phyloP scores from a whole-genome alignment of 2,113 vertebrate species.

The Xenopus tropicalis region DNA sequence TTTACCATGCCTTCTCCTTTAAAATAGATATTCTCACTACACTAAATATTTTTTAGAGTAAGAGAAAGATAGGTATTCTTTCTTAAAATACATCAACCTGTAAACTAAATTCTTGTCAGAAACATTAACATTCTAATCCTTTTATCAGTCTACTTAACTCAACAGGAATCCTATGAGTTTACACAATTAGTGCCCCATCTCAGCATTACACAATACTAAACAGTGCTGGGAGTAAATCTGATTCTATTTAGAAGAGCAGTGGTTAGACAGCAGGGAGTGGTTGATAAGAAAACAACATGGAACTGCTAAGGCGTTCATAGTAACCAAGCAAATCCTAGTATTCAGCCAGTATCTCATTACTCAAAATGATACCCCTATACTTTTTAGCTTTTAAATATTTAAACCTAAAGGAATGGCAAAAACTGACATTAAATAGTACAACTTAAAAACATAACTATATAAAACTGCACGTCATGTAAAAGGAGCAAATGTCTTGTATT shows the following conservation, averaged over 20 bases:
- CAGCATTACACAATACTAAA: slow-evolving; percentile 63
- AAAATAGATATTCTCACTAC: neutral
- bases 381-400: neutral
- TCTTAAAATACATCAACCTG: neutral
- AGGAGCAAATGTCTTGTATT: no score
- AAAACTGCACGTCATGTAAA: no score
- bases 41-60: neutral
- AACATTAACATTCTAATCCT: slow-evolving; percentile 78
- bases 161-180: slow-evolving; percentile 69
- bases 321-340: slow-evolving; percentile 62
- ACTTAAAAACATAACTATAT: no score
- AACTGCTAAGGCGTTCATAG: slow-evolving; percentile 73
- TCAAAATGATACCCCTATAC: slow-evolving; percentile 56
- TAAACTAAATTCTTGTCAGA: slow-evolving; percentile 50
- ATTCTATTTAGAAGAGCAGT: slow-evolving; percentile 71
- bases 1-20: no score
- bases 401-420: no score
- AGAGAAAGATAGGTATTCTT: neutral
- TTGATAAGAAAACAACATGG: slow-evolving; percentile 75
- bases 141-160: slow-evolving; percentile 78
- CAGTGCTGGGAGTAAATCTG: slow-evolving; percentile 77
- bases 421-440: no score
- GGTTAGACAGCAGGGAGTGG: slow-evolving; percentile 73
- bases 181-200: slow-evolving; percentile 78
- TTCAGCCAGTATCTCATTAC: slow-evolving; percentile 57